Evolutionary conservation across 1,140 invertebrate species (phyloP).

Genomic region (Neodiprion lecontei): DNA sequence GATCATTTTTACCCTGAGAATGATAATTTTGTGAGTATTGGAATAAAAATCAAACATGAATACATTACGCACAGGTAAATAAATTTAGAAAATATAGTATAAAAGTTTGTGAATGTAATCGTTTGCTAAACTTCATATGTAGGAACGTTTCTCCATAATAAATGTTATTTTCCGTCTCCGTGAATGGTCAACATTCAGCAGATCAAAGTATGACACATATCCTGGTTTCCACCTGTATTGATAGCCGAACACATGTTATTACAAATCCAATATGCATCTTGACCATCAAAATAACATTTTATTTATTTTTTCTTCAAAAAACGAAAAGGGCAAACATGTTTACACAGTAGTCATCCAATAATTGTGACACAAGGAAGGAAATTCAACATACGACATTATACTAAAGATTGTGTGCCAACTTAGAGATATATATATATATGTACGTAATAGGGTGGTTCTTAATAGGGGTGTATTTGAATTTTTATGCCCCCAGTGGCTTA

Average conservation of each 20-base stretch:
- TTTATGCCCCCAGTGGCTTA: too few relatives aligned
- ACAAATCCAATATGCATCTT: constrained; percentile 4
- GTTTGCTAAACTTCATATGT: neutral
- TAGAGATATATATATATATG: too few relatives aligned
- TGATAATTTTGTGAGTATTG: neutral
- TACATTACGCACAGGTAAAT: neutral
- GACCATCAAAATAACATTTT: neutral
- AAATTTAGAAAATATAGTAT: neutral
- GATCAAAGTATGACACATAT: neutral
- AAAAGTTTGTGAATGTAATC: neutral
- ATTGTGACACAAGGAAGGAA: neutral
- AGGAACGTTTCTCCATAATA: neutral
- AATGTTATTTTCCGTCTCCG: neutral
- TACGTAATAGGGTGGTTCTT: too few relatives aligned
- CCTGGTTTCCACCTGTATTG: neutral
- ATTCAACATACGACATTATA: too few relatives aligned
- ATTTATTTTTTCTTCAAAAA: neutral
- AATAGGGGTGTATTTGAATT: too few relatives aligned
- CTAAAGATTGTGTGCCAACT: too few relatives aligned
- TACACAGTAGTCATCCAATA: neutral
- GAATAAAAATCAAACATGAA: neutral
- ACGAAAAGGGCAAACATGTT: neutral
- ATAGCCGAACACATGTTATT: neutral
- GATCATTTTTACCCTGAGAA: neutral
- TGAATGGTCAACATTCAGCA: neutral